phyloP scores from a whole-genome alignment of 1,140 invertebrate genomes.

The Megalopta genalis region DNA sequence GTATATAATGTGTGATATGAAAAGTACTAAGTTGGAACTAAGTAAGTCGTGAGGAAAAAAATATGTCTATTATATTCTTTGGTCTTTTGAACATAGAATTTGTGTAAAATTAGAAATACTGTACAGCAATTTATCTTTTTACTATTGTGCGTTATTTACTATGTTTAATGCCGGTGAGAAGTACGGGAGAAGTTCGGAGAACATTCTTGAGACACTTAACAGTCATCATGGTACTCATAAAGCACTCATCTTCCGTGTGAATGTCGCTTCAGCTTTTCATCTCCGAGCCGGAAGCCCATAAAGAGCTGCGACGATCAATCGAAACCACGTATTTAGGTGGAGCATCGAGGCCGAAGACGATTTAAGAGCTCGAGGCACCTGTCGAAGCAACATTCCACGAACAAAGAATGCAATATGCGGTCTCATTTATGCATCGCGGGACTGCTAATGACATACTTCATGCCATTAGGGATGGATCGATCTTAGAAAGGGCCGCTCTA shows the following conservation, averaged over 20 bases:
- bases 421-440: conserved; percentile 68
- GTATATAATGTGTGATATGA: no score
- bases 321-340: conserved; percentile 68
- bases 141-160: no score
- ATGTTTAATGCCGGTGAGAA: no score
- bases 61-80: no score
- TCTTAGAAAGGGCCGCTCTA: conserved; percentile 8
- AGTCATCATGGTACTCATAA: no score
- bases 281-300: conserved; percentile 15
- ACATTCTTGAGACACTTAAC: background rate
- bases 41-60: no score
- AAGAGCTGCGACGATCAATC: conserved; percentile 66
- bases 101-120: no score
- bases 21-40: no score
- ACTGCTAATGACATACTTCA: conserved; percentile 39
- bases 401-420: conserved; percentile 75
- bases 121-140: no score
- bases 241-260: conserved; percentile 9
- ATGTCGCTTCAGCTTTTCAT: conserved; percentile 13
- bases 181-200: background rate
- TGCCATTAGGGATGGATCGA: conserved; percentile 43
- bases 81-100: no score
- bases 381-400: conserved; percentile 55
- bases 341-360: conserved; percentile 63
- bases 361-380: conserved; percentile 28